phyloP scores from a whole-genome alignment of 2,797 vertebrate species.

The Macroramphosus scolopax region DNA sequence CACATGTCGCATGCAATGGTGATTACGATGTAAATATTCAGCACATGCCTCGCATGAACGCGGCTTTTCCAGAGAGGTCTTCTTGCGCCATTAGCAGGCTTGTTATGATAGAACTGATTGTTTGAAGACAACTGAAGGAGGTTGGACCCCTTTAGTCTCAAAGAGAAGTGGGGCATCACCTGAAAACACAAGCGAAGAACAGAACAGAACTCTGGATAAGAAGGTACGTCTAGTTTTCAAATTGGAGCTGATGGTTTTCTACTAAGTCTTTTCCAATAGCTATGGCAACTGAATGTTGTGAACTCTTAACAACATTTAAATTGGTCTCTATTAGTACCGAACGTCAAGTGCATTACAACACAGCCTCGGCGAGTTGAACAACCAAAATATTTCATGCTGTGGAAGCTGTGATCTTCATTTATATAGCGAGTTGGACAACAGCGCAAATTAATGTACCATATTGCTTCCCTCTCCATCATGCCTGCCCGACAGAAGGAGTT shows the following conservation, averaged over 20 bases:
- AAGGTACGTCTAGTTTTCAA: background rate
- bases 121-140: conserved; percentile 4
- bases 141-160: too few relatives aligned
- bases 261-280: too few relatives aligned
- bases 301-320: too few relatives aligned
- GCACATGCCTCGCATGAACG: conserved; percentile 8
- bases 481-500: conserved; percentile 48
- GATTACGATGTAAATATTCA: conserved; percentile 42
- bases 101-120: conserved; percentile 19
- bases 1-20: conserved; percentile 31
- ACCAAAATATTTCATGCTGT: conserved; percentile 4
- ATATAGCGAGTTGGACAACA: conserved; percentile 43
- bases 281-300: too few relatives aligned
- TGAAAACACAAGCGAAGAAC: background rate
- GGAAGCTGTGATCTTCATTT: conserved; percentile 33
- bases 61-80: conserved; percentile 9
- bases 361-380: conserved; percentile 5
- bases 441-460: conserved; percentile 48
- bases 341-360: background rate
- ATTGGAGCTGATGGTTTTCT: too few relatives aligned
- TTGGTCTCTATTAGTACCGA: too few relatives aligned
- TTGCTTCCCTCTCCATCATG: conserved; percentile 47
- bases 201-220: too few relatives aligned
- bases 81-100: conserved; percentile 6
- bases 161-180: background rate